Percentiles rank a stretch among this genome's conserved stretches.
Evolutionary conservation across 2,113 vertebrate genomes (phyloP).

Genomic region (Chroicocephalus ridibundus): DNA sequence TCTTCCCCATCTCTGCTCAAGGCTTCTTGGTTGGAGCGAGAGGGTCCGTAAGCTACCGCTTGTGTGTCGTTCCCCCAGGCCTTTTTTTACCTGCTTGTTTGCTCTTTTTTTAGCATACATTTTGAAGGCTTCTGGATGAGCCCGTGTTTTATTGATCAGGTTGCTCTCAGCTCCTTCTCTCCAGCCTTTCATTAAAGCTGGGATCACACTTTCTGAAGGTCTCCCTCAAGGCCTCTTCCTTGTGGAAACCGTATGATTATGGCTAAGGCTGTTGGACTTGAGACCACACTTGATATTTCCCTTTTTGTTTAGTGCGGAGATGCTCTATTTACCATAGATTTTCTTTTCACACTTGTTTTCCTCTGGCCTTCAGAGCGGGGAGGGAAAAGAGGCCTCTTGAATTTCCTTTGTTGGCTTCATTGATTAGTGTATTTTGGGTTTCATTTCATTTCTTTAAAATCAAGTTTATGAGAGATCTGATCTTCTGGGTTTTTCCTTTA

Average conservation of each 20-base stretch:
- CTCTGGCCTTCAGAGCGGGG: neutral
- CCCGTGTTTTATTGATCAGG: neutral
- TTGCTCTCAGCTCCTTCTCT: neutral
- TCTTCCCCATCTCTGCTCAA: neutral
- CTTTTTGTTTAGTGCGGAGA: neutral
- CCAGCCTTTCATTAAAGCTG: slow-evolving; percentile 1
- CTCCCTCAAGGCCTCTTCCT: neutral
- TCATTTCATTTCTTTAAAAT: neutral
- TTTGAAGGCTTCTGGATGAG: neutral
- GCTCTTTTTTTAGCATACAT: neutral
- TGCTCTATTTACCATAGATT: slow-evolving; percentile 5
- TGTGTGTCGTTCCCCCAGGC: neutral
- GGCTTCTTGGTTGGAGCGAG: neutral
- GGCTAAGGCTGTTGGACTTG: neutral
- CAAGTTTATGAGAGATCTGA: neutral
- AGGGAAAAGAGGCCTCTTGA: neutral
- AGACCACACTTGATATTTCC: neutral
- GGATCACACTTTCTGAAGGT: neutral
- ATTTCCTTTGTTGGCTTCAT: neutral
- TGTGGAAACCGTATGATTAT: neutral
- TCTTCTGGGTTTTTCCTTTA: neutral
- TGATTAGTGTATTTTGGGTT: neutral
- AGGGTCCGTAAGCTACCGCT: neutral
- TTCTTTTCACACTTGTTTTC: slow-evolving; percentile 31
- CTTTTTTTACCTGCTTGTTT: neutral